phyloP scores from a whole-genome alignment of 2,888 invertebrate species.

The Polydrusus tereticollis region DNA sequence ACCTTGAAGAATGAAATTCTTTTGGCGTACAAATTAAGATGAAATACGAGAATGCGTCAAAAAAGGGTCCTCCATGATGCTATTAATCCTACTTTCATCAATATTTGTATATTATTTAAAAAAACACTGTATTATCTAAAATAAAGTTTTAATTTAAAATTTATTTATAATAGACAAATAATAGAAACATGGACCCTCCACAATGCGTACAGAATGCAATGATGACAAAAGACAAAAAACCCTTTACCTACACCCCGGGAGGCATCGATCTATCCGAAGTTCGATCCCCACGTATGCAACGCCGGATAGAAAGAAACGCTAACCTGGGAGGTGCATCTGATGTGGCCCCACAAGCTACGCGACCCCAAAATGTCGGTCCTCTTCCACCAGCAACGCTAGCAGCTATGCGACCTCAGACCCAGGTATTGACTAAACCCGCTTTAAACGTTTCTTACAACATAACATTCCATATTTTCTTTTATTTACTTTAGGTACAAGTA shows the following conservation, averaged over 20 bases:
- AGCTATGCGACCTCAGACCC: constrained; percentile 74
- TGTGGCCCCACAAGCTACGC: constrained; percentile 65
- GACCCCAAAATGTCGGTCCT: constrained; percentile 63
- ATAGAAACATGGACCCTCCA: constrained; percentile 77
- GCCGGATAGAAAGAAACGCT: constrained; percentile 81
- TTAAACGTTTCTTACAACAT: not conserved
- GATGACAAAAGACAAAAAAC: constrained; percentile 96
- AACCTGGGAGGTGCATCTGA: constrained; percentile 75
- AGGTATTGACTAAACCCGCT: constrained; percentile 58
- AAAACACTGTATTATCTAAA: too few relatives aligned
- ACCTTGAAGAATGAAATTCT: not conserved
- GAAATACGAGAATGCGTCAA: not conserved
- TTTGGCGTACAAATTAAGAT: not conserved
- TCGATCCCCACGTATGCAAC: constrained; percentile 89
- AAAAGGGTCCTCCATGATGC: too few relatives aligned
- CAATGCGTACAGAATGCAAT: constrained; percentile 93
- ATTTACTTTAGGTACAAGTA: constrained; percentile 68
- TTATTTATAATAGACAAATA: constrained; percentile 56
- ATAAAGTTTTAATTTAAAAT: too few relatives aligned
- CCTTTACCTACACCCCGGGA: constrained; percentile 96
- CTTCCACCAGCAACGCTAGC: constrained; percentile 76
- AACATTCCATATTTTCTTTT: not conserved
- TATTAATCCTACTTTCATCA: too few relatives aligned
- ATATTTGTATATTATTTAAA: too few relatives aligned
- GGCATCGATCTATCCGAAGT: constrained; percentile 93